Evolutionary conservation across 2,888 invertebrate species (phyloP), one percentile per base, ranked within the genome.

Genomic region (Carabus problematicus): DNA sequence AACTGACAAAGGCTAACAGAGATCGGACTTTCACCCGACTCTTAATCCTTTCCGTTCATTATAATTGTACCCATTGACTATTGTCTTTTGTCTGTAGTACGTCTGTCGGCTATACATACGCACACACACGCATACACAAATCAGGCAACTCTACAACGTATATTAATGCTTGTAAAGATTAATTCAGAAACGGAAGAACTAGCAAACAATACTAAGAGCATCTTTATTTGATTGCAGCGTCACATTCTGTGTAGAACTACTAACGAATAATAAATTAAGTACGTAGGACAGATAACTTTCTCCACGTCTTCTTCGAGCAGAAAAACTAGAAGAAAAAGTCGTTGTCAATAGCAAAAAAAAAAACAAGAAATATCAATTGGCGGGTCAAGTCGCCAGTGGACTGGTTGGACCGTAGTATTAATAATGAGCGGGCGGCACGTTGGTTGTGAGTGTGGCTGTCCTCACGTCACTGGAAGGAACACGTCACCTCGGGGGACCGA

Each of bases 381-480:
- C 61, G 19, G 56, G 42, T 19, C 29, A 29, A 29, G 29, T 29
- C 29, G 29, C 29, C 29, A 29, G 29, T 6, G 29, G 6, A 29
- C 29, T 29, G 29, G 29, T 29, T 29, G 29, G 29, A 29, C 29
- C 16, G 3, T 12, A 12, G 60, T 60, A 67, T 67, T 67, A 67
- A 67, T 67, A 67, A 67, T 67, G 69, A 62, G 68, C 7, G 11
- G 45, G 14, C 45, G 60, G 29, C 19, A 6, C 18, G 29, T 56
- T 40, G 29, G 29, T 29, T 29, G 29, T 29, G 56, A 56, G 29
- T 55, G 66, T 70, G 64, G 54, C 70, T 69, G 71, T 64, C 68
- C 45, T 40, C 61, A 18, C 75, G 75, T 76, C 76, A 72, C 73
- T 67, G 75, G 75, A 56, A 64, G 62, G 45, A 62, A 63, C 67